Evolutionary conservation across 2,797 vertebrate genomes (phyloP).

Genomic region (Anolis apletophallus): DNA sequence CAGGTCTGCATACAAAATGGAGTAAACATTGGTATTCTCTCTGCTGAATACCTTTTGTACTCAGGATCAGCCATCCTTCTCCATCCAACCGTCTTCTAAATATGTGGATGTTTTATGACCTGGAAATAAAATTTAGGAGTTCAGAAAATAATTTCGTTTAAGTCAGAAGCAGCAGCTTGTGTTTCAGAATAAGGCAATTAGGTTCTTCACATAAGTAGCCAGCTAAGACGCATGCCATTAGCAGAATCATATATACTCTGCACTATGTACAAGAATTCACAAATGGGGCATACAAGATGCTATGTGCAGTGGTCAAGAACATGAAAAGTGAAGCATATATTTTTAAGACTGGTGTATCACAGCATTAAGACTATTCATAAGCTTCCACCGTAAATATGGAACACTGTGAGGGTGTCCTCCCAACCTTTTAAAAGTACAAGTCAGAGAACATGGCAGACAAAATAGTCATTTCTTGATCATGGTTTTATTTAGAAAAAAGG

Average conservation of each 20-base stretch:
- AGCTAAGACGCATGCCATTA: background rate
- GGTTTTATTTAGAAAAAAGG: too few relatives aligned
- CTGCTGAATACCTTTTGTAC: background rate
- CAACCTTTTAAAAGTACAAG: too few relatives aligned
- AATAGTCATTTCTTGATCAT: too few relatives aligned
- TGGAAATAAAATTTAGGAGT: constrained; percentile 32
- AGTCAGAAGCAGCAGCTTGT: background rate
- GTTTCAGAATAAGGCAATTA: background rate
- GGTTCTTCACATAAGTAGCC: background rate
- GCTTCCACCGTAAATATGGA: too few relatives aligned
- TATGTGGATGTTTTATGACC: constrained; percentile 5
- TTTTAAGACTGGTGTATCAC: background rate
- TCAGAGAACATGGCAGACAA: too few relatives aligned
- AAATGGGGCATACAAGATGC: background rate
- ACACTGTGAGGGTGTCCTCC: background rate
- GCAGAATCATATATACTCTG: background rate
- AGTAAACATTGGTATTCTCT: background rate
- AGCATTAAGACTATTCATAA: background rate
- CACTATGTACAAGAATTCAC: background rate
- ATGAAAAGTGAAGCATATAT: too few relatives aligned
- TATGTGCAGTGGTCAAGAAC: background rate
- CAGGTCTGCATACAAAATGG: background rate
- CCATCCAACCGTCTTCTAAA: background rate
- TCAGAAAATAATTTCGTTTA: background rate
- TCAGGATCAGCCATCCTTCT: constrained; percentile 52